Percentiles rank a stretch among this genome's conserved stretches.
phyloP scores from a whole-genome alignment of 2,888 invertebrate species.

The Lissonota sp. region DNA sequence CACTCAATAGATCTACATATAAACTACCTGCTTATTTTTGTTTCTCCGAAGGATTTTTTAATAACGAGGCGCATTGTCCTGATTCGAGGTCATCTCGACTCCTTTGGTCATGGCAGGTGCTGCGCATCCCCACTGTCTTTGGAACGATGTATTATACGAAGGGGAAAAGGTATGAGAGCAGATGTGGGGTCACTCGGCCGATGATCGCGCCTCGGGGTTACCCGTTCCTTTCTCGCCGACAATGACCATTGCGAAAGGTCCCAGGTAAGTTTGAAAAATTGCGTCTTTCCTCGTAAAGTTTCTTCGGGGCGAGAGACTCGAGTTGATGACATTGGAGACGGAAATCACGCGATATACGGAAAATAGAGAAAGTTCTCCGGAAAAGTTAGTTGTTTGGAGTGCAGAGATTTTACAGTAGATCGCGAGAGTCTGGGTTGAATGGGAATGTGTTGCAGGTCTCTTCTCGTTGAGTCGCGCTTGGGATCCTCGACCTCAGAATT shows the following conservation, averaged over 20 bases:
- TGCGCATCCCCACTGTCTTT: not conserved
- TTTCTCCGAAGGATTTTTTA: not conserved
- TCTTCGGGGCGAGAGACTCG: not conserved
- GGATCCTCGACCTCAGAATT: constrained; percentile 78
- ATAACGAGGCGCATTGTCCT: constrained; percentile 1
- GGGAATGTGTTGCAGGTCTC: constrained; percentile 34
- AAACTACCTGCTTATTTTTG: too few relatives aligned
- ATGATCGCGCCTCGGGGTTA: constrained; percentile 8
- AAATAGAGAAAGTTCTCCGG: not conserved
- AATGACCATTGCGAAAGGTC: not conserved
- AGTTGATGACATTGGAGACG: not conserved
- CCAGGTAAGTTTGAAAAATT: not conserved
- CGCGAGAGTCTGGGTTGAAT: constrained; percentile 16
- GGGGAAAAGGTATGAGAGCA: constrained; percentile 33
- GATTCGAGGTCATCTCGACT: not conserved
- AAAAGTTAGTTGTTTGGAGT: constrained; percentile 12
- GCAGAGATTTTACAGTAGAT: constrained; percentile 22
- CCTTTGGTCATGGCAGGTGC: constrained; percentile 9
- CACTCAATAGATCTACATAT: too few relatives aligned
- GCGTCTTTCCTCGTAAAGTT: not conserved
- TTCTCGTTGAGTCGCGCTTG: constrained; percentile 34
- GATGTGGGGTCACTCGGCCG: constrained; percentile 34
- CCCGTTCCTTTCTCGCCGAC: not conserved
- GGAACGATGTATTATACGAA: not conserved
- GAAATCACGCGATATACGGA: not conserved